These are phyloP conservation scores for Trachelipus rathkii DNA, from an alignment of 1,140 invertebrate species.

Conservation along the genomic window DNA sequence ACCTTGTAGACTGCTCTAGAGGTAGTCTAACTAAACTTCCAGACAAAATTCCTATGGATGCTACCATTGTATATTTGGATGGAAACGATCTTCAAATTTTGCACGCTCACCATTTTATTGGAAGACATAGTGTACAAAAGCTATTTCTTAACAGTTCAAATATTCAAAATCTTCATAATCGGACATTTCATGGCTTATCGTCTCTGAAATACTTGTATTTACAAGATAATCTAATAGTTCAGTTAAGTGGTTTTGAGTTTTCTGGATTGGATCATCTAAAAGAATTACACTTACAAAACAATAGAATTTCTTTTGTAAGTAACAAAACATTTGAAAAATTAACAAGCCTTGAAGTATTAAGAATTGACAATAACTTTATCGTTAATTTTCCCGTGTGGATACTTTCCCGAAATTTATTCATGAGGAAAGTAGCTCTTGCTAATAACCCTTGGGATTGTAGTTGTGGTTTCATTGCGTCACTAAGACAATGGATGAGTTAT, in stretches of 20 bases:
- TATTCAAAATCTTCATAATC: conserved; percentile 81
- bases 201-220: conserved; percentile 70
- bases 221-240: conserved; percentile 75
- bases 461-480: conserved; percentile 72
- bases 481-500: conserved; percentile 66
- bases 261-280: conserved; percentile 64
- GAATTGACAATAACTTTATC: conserved; percentile 72
- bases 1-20: conserved; percentile 81
- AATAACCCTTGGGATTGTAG: conserved; percentile 83
- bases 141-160: conserved; percentile 80
- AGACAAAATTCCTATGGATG: conserved; percentile 84
- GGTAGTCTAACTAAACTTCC: conserved; percentile 70
- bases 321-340: conserved; percentile 72
- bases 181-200: conserved; percentile 81
- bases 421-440: conserved; percentile 61
- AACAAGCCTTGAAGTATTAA: conserved; percentile 64
- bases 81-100: conserved; percentile 76
- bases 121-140: conserved; percentile 78
- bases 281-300: conserved; percentile 63
- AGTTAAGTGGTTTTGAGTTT: conserved; percentile 76
- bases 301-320: conserved; percentile 65
- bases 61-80: conserved; percentile 83
- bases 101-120: conserved; percentile 84
- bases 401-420: conserved; percentile 57
- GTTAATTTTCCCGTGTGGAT: conserved; percentile 71